A percentile compares a stretch with the other conserved stretches of the same genome.
Conservation (phyloP, 2,113 vertebrate genomes). For the Misgurnus mizolepis region DNA sequence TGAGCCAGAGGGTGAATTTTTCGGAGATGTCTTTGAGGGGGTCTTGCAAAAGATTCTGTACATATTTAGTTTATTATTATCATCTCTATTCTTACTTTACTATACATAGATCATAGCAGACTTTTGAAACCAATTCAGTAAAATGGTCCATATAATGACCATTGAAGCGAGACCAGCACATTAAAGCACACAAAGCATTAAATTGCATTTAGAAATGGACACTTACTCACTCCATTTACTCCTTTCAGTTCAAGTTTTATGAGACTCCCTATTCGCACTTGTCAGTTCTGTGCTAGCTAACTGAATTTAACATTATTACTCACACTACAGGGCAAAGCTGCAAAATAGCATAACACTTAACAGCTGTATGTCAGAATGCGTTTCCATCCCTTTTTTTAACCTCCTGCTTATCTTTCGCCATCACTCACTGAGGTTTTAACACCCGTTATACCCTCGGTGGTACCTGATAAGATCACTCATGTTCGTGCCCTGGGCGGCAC, state of each 20-base stretch:
- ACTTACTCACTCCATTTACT: conserved; percentile 45
- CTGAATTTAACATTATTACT: conserved; percentile 4
- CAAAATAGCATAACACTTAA: conserved; percentile 14
- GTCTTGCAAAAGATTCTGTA: background rate
- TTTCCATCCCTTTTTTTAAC: conserved; percentile 20
- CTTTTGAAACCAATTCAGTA: too few relatives aligned
- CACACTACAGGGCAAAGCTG: background rate
- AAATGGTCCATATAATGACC: too few relatives aligned
- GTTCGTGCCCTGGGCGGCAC: background rate
- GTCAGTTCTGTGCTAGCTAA: conserved; percentile 24
- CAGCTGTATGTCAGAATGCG: conserved; percentile 34
- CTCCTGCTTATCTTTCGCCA: conserved; percentile 16
- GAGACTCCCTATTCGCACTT: conserved; percentile 61
- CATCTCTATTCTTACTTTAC: too few relatives aligned
- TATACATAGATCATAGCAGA: too few relatives aligned
- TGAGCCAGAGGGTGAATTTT: conserved; percentile 46
- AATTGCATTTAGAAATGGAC: background rate
- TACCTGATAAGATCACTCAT: conserved; percentile 22
- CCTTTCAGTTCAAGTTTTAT: conserved; percentile 52
- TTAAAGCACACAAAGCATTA: background rate
- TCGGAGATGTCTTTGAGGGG: background rate
- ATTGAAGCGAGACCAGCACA: background rate
- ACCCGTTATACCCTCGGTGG: background rate
- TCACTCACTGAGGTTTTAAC: conserved; percentile 25
- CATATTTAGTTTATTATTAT: too few relatives aligned